Conservation (phyloP, 53 echinoderm and acorn worm genomes). For the Henricia sp. region DNA sequence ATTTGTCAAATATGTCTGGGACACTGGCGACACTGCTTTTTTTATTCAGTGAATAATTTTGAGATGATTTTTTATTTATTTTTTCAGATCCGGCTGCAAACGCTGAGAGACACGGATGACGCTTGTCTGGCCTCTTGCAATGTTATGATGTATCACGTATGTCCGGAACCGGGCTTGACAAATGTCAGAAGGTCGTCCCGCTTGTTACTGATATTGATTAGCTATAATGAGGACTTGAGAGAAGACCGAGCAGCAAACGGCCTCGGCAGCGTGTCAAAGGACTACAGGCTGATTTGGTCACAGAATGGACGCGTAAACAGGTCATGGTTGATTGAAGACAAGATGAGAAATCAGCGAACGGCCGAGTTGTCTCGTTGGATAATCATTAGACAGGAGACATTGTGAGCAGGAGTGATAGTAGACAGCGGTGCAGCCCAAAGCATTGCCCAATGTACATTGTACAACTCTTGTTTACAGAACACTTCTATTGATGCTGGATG, state of each 20-base stretch:
- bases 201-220: slow-evolving; percentile 17
- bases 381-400: not conserved
- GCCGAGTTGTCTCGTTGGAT: not conserved
- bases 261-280: not conserved
- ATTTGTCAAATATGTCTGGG: no score
- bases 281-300: slow-evolving; percentile 21
- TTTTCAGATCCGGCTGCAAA: not conserved
- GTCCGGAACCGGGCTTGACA: slow-evolving; percentile 8
- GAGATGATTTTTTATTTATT: not conserved
- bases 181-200: slow-evolving; percentile 33
- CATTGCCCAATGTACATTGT: not conserved
- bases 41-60: no score
- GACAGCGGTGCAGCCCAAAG: not conserved
- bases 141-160: not conserved
- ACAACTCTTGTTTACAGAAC: slow-evolving; percentile 4
- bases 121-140: not conserved
- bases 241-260: not conserved
- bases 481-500: not conserved
- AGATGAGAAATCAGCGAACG: not conserved
- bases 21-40: no score
- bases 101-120: not conserved
- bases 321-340: slow-evolving; percentile 28
- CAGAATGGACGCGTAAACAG: slow-evolving; percentile 46
- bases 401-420: not conserved
- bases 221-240: slow-evolving; percentile 17